A percentile compares a stretch with the other conserved stretches of the same genome.
Evolutionary conservation across 2,797 vertebrate genomes (phyloP).

Genomic region (Xenopus petersii): DNA sequence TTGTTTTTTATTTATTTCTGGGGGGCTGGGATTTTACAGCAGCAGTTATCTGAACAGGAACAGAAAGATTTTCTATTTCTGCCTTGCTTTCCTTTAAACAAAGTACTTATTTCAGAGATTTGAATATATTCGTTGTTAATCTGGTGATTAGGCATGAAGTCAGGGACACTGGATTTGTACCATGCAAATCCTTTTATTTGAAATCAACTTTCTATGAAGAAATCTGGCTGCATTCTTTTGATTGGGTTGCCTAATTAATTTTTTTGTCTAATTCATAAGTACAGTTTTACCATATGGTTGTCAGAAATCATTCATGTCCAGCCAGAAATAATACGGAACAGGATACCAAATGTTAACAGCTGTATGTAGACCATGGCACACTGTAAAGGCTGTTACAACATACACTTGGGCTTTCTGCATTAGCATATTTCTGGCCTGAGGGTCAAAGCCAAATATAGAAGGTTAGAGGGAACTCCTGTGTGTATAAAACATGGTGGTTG

Average conservation of each 20-base stretch:
- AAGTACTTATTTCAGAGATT: conserved; percentile 12
- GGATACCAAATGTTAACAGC: neutral
- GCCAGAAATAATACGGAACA: conserved; percentile 23
- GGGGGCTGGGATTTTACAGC: neutral
- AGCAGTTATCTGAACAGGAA: conserved; percentile 4
- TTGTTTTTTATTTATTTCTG: neutral
- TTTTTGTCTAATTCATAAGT: conserved; percentile 8
- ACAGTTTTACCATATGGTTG: conserved; percentile 22
- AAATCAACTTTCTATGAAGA: conserved; percentile 2
- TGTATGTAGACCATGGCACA: no score
- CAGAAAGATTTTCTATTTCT: conserved; percentile 2
- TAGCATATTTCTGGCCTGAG: no score
- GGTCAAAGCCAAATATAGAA: no score
- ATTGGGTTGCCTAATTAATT: conserved; percentile 29
- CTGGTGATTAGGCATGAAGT: conserved; percentile 36
- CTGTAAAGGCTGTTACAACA: no score
- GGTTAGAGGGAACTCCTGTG: no score
- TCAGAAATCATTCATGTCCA: conserved; percentile 23
- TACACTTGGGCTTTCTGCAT: no score
- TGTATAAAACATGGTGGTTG: no score
- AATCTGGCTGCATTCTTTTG: conserved; percentile 24
- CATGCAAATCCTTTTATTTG: neutral
- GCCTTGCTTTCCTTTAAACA: conserved; percentile 7
- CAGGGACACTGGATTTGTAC: conserved; percentile 34
- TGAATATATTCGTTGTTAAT: conserved; percentile 27